A percentile compares a stretch with the other conserved stretches of the same genome.
Conservation (phyloP, 2,113 vertebrate genomes). For the Pluvialis apricaria region DNA sequence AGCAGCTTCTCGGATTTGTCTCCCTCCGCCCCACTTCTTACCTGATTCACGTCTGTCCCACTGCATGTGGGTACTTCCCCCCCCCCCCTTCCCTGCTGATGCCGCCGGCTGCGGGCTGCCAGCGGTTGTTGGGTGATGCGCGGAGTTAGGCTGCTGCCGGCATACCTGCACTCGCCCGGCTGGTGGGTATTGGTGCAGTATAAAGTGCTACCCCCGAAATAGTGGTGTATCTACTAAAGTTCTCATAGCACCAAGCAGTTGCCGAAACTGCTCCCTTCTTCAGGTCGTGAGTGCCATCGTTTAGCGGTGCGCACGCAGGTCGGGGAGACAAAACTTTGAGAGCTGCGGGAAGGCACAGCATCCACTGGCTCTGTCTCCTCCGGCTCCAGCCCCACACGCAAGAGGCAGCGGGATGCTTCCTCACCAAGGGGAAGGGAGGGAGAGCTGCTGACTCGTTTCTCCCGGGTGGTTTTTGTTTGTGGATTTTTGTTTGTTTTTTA, state of each 20-base stretch:
- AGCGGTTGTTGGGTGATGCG: neutral
- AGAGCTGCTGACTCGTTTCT: neutral
- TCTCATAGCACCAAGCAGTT: neutral
- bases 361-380: fast-evolving
- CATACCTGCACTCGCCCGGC: neutral
- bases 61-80: neutral
- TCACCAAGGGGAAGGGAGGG: neutral
- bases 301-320: neutral
- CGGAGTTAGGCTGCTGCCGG: neutral
- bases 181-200: fast-evolving
- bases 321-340: neutral
- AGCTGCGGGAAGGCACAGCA: fast-evolving
- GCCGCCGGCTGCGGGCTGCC: neutral
- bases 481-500: too few species aligned
- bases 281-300: neutral
- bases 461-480: neutral
- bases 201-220: fast-evolving
- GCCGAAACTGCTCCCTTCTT: neutral
- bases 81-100: neutral
- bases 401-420: neutral
- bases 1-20: neutral
- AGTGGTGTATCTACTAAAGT: too few species aligned
- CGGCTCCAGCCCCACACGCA: fast-evolving
- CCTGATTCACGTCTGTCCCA: fast-evolving
- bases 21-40: neutral